Conservation (phyloP, 2,797 vertebrate species). For the Squalus acanthias region DNA sequence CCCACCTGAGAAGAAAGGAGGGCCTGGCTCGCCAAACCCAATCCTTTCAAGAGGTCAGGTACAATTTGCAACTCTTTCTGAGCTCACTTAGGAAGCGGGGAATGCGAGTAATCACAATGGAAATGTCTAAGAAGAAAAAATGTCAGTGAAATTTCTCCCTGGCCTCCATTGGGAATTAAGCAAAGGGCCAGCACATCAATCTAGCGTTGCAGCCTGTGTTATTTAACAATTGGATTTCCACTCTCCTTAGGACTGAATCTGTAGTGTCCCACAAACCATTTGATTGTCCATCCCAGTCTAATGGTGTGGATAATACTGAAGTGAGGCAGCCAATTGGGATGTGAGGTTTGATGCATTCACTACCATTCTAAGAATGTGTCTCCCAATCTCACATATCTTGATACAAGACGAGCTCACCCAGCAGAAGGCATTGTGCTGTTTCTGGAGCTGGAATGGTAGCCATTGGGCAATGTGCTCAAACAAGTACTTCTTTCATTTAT, state of each 20-base stretch:
- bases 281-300: neutral
- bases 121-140: neutral
- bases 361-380: neutral
- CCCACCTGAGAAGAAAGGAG: neutral
- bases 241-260: neutral
- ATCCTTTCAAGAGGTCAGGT: neutral
- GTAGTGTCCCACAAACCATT: neutral
- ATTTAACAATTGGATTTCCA: neutral
- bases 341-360: neutral
- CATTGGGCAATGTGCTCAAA: neutral
- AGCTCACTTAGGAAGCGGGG: neutral
- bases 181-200: neutral
- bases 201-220: neutral
- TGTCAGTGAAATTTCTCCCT: neutral
- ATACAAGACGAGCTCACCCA: neutral
- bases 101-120: neutral
- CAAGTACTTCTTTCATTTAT: neutral
- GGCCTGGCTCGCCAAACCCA: neutral
- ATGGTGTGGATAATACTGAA: neutral
- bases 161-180: neutral
- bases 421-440: neutral
- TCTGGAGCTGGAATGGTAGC: neutral
- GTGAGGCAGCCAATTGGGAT: neutral
- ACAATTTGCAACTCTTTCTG: neutral
- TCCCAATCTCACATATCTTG: neutral